Evolutionary conservation across 2,797 vertebrate species (phyloP), one percentile per base, ranked within the genome.

Genomic region (Halcyon chelicuti): DNA sequence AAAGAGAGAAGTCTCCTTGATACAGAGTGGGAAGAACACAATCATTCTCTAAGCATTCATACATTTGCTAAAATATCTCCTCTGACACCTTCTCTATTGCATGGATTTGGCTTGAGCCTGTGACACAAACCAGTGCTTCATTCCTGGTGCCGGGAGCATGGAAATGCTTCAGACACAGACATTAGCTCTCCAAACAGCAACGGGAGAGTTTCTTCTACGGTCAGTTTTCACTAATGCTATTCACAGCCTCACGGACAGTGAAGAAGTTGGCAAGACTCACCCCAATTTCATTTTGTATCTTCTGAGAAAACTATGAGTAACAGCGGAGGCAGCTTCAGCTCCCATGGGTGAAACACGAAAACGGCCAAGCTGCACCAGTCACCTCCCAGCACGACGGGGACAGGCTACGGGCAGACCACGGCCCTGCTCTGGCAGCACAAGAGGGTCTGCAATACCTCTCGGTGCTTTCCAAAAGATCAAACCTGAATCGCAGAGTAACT

Each of bases 111-210:
- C 23, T 73, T 52, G 57, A n/a, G 67, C 46, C 61, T 21, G 22
- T 31, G 76, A 88, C 86, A 87, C 54, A 71, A 87, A 83, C 21
- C 52, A 94, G 52, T 12, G 23, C 28, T 60, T 81, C 7, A 0
- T 19, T 87, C 62, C 79, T 2, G 3, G 22, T 2, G 4, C 35
- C 0, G 0, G 39, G 2, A 82, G 61, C 61, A 71, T 58, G 42
- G 71, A 84, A 93, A 89, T 18, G 15, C 46, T 90, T 91, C 74
- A 61, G 46, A 90, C 42, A 58, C 47, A 71, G 81, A 29, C 63
- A n/a, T 67, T 54, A 88, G 46, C 37, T 92, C 74, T 90, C 87
- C 31, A 70, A 93, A 39, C 31, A 92, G 78, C 66, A 80, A 73
- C 74, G 35, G 0, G 2, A 60, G 44, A 89, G 67, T 71, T 88